Percentiles rank a stretch among this genome's conserved stretches.
phyloP scores from a whole-genome alignment of 2,113 vertebrate species.

The Entosphenus tridentatus region DNA sequence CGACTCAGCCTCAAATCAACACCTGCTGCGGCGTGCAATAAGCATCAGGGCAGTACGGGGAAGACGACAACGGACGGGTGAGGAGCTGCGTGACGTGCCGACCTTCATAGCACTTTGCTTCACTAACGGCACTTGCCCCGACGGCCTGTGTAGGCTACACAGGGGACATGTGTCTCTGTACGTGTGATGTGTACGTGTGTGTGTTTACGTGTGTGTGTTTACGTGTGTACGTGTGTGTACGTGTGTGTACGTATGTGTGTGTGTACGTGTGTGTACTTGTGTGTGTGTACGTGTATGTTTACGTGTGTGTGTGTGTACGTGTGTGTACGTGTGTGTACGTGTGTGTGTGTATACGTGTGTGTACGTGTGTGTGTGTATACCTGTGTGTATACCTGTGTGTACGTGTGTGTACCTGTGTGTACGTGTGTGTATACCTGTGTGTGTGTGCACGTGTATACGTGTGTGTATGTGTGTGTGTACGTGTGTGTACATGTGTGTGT shows the following conservation, averaged over 20 bases:
- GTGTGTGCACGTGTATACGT: neutral
- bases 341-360: neutral
- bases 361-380: too few relatives aligned
- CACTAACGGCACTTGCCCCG: too few relatives aligned
- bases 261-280: neutral
- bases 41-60: too few relatives aligned
- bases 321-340: neutral
- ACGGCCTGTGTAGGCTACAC: too few relatives aligned
- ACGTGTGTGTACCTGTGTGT: neutral
- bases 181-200: neutral
- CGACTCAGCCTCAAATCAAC: too few relatives aligned
- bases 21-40: too few relatives aligned
- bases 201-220: slow-evolving; percentile 3
- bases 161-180: neutral
- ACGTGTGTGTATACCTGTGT: neutral
- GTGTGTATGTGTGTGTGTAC: neutral
- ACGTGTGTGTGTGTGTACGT: slow-evolving; percentile 3
- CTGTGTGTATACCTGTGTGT: neutral
- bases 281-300: neutral
- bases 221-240: neutral
- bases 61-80: too few relatives aligned
- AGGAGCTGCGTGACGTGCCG: too few relatives aligned
- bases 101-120: too few relatives aligned
- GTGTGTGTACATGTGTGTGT: slow-evolving; percentile 4
- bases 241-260: neutral